Base-by-base conservation (phyloP, 2,113 vertebrate genomes). In the Ochotona princeps region DNA sequence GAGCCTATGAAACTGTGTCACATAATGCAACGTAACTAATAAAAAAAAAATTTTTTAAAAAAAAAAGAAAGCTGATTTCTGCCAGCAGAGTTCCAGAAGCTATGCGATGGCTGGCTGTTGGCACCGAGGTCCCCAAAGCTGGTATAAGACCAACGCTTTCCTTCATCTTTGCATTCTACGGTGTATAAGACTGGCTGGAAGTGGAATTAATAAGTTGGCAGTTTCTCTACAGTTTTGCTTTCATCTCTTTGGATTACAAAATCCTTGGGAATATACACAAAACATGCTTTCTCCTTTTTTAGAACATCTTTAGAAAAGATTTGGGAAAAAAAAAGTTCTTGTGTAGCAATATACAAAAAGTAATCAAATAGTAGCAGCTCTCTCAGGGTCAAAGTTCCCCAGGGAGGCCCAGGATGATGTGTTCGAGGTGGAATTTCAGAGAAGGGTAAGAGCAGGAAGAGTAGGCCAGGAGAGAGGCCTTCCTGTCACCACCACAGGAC, bases 1-100 rank as follows among this genome's bases (percentile, higher is more conserved):
- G n/a, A n/a, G n/a, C n/a, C n/a, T n/a, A n/a, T n/a, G n/a, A n/a
- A n/a, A n/a, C n/a, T n/a, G n/a, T n/a, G n/a, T n/a, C n/a, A n/a
- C n/a, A n/a, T n/a, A n/a, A n/a, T n/a, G n/a, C n/a, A n/a, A n/a
- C n/a, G n/a, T n/a, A n/a, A n/a, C n/a, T n/a, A n/a, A n/a, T n/a
- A n/a, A n/a, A n/a, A n/a, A n/a, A n/a, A n/a, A n/a, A n/a, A n/a
- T n/a, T n/a, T n/a, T n/a, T n/a, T n/a, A n/a, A n/a, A n/a, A n/a
- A n/a, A n/a, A n/a, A n/a, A n/a, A 25, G 21, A 86, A 95, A 93
- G 51, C 18, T 23, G 18, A n/a, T 87, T 84, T 81, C 65, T 75
- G 44, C 4, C 4, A 21, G 13, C 21, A 5, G 49, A 54, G 66
- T 80, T 86, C n/a, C 28, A 57, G 86, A 74, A n/a, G 23, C 51